Conservation (phyloP, 2,888 invertebrate genomes). For the Sinohyriopsis cumingii region DNA sequence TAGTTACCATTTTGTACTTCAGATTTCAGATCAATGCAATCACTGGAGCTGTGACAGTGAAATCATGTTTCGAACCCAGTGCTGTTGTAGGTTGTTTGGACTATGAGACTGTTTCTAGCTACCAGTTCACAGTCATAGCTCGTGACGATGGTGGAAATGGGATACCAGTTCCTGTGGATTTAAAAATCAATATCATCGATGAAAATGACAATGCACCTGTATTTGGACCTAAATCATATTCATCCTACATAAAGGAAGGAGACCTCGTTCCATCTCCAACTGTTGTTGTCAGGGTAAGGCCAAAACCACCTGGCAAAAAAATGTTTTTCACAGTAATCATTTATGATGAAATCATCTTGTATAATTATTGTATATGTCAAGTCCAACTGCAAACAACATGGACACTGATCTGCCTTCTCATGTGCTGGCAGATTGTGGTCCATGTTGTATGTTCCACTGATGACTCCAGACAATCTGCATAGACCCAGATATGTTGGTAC, state of each 20-base stretch:
- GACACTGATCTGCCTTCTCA: no score
- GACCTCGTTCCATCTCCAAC: constrained; percentile 77
- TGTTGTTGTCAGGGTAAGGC: constrained; percentile 81
- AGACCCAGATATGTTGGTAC: no score
- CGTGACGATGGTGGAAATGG: constrained; percentile 86
- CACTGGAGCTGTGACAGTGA: constrained; percentile 89
- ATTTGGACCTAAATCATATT: constrained; percentile 18
- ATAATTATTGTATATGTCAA: no score
- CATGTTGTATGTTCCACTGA: no score
- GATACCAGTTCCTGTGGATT: constrained; percentile 28
- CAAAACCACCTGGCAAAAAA: neutral
- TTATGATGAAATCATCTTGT: no score
- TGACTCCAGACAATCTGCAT: no score
- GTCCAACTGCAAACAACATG: no score
- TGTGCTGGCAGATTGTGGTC: no score
- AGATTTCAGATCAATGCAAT: constrained; percentile 86
- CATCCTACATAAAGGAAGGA: constrained; percentile 54
- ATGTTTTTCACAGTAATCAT: no score
- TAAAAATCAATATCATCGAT: constrained; percentile 50
- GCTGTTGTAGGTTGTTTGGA: constrained; percentile 78
- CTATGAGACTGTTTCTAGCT: constrained; percentile 37
- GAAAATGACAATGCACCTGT: constrained; percentile 76
- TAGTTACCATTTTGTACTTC: constrained; percentile 27
- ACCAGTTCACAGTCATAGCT: constrained; percentile 43
- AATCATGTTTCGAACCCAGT: constrained; percentile 63